Percentiles rank a stretch among this genome's conserved stretches.
Evolutionary conservation across 2,888 invertebrate species (phyloP).

Genomic region (Shargacucullia verbasci): DNA sequence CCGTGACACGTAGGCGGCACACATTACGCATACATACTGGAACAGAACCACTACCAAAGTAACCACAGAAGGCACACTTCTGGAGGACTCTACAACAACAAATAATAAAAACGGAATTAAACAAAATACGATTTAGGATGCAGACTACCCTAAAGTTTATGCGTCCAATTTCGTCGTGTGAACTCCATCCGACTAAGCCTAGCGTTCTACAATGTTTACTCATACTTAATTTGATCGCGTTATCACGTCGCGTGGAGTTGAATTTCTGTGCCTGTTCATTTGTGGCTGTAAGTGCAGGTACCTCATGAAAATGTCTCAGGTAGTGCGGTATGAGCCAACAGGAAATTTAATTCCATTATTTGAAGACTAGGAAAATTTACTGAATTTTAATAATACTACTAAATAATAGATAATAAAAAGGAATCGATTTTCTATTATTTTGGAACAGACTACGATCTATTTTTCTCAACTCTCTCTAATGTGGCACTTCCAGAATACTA

Average conservation of each 20-base stretch:
- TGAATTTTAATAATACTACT: too few species aligned
- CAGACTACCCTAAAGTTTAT: too few species aligned
- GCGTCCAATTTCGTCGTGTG: too few species aligned
- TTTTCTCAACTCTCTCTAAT: too few species aligned
- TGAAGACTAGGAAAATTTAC: background rate
- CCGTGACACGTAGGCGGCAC: slow-evolving; percentile 21
- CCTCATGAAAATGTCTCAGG: background rate
- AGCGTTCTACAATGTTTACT: too few species aligned
- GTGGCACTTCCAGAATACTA: background rate
- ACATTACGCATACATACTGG: slow-evolving; percentile 35
- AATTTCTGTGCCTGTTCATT: background rate
- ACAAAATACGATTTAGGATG: too few species aligned
- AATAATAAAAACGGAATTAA: too few species aligned
- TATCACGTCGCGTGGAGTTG: background rate
- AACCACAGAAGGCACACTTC: slow-evolving; percentile 9
- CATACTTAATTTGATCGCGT: background rate
- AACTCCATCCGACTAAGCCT: too few species aligned
- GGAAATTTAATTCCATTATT: slow-evolving; percentile 6
- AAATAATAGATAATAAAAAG: background rate
- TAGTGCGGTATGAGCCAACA: slow-evolving; percentile 3
- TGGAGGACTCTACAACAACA: too few species aligned
- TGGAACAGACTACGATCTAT: too few species aligned
- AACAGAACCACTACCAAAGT: background rate
- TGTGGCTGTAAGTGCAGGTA: background rate
- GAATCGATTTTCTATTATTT: too few species aligned